phyloP scores from a whole-genome alignment of 92 coral and sea anemone genomes.

The Phenganax marumi region DNA sequence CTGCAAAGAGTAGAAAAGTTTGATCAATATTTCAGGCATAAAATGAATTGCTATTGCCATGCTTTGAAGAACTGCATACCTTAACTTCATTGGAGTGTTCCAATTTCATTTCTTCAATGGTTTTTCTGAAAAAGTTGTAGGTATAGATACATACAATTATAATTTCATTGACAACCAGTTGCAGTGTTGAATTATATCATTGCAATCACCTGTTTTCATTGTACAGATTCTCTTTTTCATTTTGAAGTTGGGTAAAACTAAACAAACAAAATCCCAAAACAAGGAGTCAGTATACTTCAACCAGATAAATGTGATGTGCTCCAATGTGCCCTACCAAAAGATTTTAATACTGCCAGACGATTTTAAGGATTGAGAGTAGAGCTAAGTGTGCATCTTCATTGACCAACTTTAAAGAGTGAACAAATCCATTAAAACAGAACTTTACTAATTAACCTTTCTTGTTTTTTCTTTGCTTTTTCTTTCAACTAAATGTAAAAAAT shows the following conservation, averaged over 20 bases:
- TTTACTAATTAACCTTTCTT: constrained; percentile 87
- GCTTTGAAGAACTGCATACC: constrained; percentile 44
- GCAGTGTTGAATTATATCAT: background rate
- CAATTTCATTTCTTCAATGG: constrained; percentile 68
- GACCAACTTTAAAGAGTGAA: too few species aligned
- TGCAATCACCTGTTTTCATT: constrained; percentile 82
- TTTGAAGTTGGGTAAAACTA: constrained; percentile 89
- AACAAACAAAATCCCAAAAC: background rate
- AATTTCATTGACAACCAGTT: background rate
- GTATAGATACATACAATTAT: too few species aligned
- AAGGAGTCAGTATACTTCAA: background rate
- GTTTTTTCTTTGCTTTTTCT: constrained; percentile 86
- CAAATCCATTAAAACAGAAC: background rate
- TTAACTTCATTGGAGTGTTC: constrained; percentile 70
- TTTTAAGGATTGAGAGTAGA: too few species aligned
- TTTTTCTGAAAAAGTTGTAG: constrained; percentile 57
- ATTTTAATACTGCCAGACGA: too few species aligned
- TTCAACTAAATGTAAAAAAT: constrained; percentile 55
- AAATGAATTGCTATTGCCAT: too few species aligned
- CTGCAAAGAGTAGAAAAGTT: constrained; percentile 9
- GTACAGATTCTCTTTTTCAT: constrained; percentile 86
- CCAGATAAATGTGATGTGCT: background rate
- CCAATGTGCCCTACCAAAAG: too few species aligned
- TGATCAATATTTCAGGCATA: background rate
- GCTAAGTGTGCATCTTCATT: too few species aligned